Conservation (phyloP, 2,797 vertebrate genomes). For the Enteromius anoplus region DNA sequence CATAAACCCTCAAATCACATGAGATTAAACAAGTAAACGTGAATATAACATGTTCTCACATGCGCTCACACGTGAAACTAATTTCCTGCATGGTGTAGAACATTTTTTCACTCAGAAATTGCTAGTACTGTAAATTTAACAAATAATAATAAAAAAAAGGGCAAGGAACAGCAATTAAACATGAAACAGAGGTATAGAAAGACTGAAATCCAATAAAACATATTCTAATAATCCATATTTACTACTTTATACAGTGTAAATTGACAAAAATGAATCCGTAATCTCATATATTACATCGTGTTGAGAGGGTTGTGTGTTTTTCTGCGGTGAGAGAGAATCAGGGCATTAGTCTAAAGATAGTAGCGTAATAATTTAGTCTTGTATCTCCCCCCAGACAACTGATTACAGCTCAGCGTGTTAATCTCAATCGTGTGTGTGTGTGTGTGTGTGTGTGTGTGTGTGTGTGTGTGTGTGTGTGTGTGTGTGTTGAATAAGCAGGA, state of each 20-base stretch:
- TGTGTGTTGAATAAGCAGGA: neutral
- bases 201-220: neutral
- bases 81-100: neutral
- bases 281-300: neutral
- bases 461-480: neutral
- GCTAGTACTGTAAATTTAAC: neutral
- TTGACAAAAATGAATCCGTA: neutral
- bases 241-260: neutral
- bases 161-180: neutral
- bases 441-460: too few species aligned
- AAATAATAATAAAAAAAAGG: neutral
- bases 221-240: neutral
- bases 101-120: neutral
- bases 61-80: neutral
- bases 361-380: slow-evolving; percentile 28
- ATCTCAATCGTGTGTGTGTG: neutral
- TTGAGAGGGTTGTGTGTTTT: slow-evolving; percentile 3
- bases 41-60: neutral
- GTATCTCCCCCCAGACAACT: slow-evolving; percentile 28
- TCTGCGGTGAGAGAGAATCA: neutral
- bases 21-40: slow-evolving; percentile 8
- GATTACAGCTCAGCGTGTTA: slow-evolving; percentile 30
- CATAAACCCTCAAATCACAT: neutral
- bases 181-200: neutral
- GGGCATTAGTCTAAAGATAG: slow-evolving; percentile 48